Base-by-base conservation (phyloP, 2,888 invertebrate species). In the Hypomecis punctinalis region DNA sequence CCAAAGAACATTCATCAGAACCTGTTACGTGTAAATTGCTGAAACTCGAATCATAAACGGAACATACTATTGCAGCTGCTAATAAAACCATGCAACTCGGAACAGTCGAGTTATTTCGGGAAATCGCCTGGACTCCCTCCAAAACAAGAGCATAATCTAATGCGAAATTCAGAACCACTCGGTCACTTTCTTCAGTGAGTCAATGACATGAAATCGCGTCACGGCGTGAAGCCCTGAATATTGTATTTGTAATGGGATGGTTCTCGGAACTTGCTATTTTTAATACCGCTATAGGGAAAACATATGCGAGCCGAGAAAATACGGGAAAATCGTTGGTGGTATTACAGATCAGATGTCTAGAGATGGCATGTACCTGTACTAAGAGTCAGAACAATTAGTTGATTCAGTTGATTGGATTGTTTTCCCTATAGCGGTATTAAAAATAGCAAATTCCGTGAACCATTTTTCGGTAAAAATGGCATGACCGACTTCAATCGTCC, bases 61-160 rank as follows among this genome's bases (percentile, higher is more conserved):
- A 84, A 84, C 82, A 80, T 81, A 79, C 75, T 80, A 77, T 80
- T 83, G 80, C 82, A 81, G 75, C 75, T 76, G 78, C 76, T 75
- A 81, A 86, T 87, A 85, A 86, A 87, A 86, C 82, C 80, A 82
- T 83, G 82, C 81, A 85, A 84, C 83, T 85, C 80, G 80, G 83
- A 86, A 87, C 86, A 79, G 79, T 63, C 73, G 74, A 81, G 88
- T 88, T 93, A 93, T 93, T 93, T 92, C 85, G 82, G 86, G 88
- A 90, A 83, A 84, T 79, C 81, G 83, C 81, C 92, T 93, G 92
- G 92, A 93, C 86, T 82, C 80, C 83, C 86, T 91, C 92, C 92
- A 93, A 92, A 88, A 86, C 70, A 63, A 72, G 69, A 63, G 67
- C 66, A 80, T 79, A 76, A 23, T 23, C 23, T 80, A 79, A 78